A percentile compares a stretch with the other conserved stretches of the same genome.
phyloP scores from a whole-genome alignment of 1,140 invertebrate species.

The Thereuonema tuberculata region DNA sequence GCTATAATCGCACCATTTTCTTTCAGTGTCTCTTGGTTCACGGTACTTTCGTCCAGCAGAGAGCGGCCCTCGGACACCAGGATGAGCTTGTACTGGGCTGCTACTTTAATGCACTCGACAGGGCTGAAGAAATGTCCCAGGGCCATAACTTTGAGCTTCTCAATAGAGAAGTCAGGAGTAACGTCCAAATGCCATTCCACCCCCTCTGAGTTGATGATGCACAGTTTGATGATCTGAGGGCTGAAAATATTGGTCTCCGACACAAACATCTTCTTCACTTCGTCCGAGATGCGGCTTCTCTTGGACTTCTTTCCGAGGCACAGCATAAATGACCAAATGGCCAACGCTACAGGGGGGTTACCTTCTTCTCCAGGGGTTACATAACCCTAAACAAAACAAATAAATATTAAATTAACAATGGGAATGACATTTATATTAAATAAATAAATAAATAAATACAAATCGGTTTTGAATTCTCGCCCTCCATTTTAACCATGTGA shows the following conservation, averaged over 20 bases:
- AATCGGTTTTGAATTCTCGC: no score
- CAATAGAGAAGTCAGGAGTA: slow-evolving; percentile 28
- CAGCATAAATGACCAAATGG: slow-evolving; percentile 5
- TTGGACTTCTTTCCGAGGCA: neutral
- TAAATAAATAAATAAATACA: no score
- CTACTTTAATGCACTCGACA: slow-evolving; percentile 27
- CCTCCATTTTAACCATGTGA: no score
- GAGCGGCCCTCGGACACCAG: slow-evolving; percentile 24
- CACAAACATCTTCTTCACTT: slow-evolving; percentile 6
- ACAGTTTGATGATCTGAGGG: slow-evolving; percentile 18
- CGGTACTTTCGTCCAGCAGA: slow-evolving; percentile 25
- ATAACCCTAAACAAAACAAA: no score
- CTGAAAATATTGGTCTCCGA: slow-evolving; percentile 5
- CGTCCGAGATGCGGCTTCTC: neutral
- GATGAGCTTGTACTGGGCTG: slow-evolving; percentile 30
- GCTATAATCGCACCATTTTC: slow-evolving; percentile 34
- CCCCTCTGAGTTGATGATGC: slow-evolving; percentile 26
- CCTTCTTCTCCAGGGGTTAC: no score
- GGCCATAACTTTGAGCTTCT: slow-evolving; percentile 30
- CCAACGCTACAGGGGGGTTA: no score
- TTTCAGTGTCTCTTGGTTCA: slow-evolving; percentile 26
- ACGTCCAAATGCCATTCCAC: slow-evolving; percentile 24
- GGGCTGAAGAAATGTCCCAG: slow-evolving; percentile 27
- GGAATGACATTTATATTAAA: no score
- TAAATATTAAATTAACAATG: no score